These are phyloP conservation scores for Drosophila mettleri DNA, from an alignment of 2,888 invertebrate genomes.

Conservation along the genomic window DNA sequence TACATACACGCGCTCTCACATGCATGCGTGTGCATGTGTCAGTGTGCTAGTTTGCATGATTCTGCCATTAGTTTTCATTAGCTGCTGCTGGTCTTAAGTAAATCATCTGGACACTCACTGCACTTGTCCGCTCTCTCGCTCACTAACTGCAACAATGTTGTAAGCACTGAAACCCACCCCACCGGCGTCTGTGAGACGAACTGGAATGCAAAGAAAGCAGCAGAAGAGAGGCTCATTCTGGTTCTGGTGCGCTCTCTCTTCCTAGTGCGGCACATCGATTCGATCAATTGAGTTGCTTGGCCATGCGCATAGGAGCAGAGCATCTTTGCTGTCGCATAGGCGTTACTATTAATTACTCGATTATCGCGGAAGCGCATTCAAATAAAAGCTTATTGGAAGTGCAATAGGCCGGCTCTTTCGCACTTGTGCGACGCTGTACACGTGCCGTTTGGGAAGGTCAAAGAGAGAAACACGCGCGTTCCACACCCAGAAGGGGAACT, in stretches of 20 bases:
- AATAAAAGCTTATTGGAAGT: conserved; percentile 60
- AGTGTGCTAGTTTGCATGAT: conserved; percentile 56
- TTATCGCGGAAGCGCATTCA: conserved; percentile 72
- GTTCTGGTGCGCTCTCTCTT: conserved; percentile 35
- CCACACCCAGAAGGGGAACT: conserved; percentile 1
- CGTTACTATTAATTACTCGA: conserved; percentile 69
- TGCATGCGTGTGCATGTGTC: conserved; percentile 1
- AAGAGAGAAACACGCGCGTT: conserved; percentile 72
- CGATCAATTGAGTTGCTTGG: neutral
- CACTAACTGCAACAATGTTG: conserved; percentile 15
- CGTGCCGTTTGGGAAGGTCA: conserved; percentile 58
- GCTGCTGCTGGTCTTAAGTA: conserved; percentile 36
- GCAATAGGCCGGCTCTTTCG: conserved; percentile 47
- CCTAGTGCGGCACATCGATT: conserved; percentile 2
- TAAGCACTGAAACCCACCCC: neutral
- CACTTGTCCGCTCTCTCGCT: neutral
- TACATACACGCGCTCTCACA: neutral
- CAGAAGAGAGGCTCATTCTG: conserved; percentile 43
- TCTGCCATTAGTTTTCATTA: conserved; percentile 64
- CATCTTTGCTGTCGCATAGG: conserved; percentile 8
- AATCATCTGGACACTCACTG: conserved; percentile 35
- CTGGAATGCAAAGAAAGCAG: conserved; percentile 42
- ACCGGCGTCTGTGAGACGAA: neutral
- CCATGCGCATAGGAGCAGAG: neutral
- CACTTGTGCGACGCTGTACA: conserved; percentile 48